These are phyloP conservation scores for Allacma fusca DNA, from an alignment of 2,888 invertebrate species.

Conservation along the genomic window DNA sequence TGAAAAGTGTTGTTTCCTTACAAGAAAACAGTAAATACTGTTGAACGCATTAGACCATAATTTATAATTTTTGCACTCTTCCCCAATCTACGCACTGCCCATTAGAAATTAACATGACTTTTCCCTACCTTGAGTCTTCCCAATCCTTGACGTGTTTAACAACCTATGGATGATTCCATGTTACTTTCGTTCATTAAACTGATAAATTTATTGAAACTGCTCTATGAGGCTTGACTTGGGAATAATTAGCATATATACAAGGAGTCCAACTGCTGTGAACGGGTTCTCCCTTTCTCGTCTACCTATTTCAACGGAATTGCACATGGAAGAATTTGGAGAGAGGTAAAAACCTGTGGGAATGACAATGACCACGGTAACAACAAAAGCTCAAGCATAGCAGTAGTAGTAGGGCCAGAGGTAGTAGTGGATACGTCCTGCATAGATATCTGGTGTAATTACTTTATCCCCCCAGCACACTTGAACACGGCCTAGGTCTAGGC, in stretches of 20 bases:
- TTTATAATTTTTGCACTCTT: neutral
- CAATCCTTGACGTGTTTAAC: neutral
- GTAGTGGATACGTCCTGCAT: no score
- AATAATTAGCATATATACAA: neutral
- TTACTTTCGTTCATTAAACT: slow-evolving; percentile 20
- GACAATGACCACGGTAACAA: slow-evolving; percentile 10
- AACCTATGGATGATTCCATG: neutral
- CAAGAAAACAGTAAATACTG: no score
- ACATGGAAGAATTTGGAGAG: neutral
- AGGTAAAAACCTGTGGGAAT: slow-evolving; percentile 1
- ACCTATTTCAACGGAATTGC: neutral
- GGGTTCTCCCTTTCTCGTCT: neutral
- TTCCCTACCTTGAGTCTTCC: neutral
- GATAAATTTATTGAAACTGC: neutral
- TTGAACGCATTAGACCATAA: neutral
- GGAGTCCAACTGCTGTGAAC: slow-evolving; percentile 10
- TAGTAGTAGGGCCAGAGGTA: no score
- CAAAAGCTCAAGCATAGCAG: neutral
- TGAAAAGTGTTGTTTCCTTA: no score
- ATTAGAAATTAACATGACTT: neutral
- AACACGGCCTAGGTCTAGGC: neutral
- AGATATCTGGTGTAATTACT: no score
- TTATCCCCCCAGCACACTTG: neutral
- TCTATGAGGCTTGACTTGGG: neutral
- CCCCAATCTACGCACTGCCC: neutral